phyloP scores from a whole-genome alignment of 2,888 invertebrate species.

The Nymphalis polychloros region DNA sequence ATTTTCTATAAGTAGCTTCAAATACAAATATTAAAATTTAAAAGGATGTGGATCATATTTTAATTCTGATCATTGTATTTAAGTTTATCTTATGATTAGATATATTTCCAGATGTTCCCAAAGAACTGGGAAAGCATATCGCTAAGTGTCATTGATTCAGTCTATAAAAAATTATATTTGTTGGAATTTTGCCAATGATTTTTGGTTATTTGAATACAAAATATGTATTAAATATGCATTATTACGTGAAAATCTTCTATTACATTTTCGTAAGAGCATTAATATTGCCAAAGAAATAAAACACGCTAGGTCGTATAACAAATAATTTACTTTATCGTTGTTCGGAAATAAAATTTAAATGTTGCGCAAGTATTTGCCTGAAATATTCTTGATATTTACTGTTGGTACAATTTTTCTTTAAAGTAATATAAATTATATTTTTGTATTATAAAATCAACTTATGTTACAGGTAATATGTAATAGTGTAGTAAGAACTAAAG shows the following conservation, averaged over 20 bases:
- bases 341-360: background rate
- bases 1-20: too few species aligned
- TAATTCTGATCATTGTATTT: too few species aligned
- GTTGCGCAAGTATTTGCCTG: background rate
- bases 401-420: background rate
- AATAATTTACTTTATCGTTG: background rate
- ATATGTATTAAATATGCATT: too few species aligned
- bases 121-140: too few species aligned
- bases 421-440: background rate
- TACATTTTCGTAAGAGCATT: background rate
- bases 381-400: background rate
- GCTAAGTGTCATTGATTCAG: too few species aligned
- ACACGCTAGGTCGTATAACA: background rate
- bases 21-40: too few species aligned
- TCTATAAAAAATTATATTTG: background rate
- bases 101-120: too few species aligned
- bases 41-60: too few species aligned
- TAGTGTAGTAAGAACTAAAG: slow-evolving; percentile 15
- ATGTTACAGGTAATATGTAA: slow-evolving; percentile 36
- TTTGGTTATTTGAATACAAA: too few species aligned
- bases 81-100: too few species aligned
- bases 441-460: background rate
- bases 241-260: background rate
- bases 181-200: background rate
- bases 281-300: background rate